Conservation (phyloP, 2,113 vertebrate genomes). For the Hyperopisus bebe region DNA sequence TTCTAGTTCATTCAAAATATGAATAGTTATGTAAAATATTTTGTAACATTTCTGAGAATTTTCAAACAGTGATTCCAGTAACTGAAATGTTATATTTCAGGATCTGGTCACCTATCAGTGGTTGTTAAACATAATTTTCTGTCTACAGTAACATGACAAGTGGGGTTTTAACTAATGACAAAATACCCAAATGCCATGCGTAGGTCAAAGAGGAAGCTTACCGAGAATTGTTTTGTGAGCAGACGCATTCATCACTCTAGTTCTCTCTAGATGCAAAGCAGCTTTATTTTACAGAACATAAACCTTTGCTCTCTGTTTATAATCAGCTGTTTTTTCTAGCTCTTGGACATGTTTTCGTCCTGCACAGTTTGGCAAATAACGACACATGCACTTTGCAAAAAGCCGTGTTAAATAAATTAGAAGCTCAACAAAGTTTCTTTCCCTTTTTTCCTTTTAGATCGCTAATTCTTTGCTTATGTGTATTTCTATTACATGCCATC, state of each 20-base stretch:
- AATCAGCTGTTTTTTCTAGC: not conserved
- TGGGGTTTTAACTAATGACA: not conserved
- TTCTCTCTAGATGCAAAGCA: not conserved
- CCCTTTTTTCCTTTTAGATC: not conserved
- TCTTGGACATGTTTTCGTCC: not conserved
- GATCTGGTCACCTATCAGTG: not conserved
- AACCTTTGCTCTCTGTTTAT: not conserved
- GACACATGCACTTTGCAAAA: not conserved
- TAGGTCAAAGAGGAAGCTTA: not conserved
- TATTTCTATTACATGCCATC: not conserved
- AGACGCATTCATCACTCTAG: not conserved
- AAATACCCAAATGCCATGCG: not conserved
- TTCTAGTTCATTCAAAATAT: not conserved
- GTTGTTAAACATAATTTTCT: not conserved
- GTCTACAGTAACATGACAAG: not conserved
- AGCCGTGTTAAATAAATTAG: not conserved
- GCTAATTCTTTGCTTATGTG: not conserved
- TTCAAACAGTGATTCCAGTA: not conserved
- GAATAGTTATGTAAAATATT: not conserved
- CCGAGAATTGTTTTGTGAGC: not conserved
- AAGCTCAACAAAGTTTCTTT: not conserved
- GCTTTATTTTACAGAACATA: not conserved
- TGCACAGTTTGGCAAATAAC: not conserved
- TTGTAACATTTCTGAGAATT: not conserved
- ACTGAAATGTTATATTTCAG: not conserved